Conservation (phyloP, 2,888 invertebrate genomes). For the Drosophila monieri region DNA sequence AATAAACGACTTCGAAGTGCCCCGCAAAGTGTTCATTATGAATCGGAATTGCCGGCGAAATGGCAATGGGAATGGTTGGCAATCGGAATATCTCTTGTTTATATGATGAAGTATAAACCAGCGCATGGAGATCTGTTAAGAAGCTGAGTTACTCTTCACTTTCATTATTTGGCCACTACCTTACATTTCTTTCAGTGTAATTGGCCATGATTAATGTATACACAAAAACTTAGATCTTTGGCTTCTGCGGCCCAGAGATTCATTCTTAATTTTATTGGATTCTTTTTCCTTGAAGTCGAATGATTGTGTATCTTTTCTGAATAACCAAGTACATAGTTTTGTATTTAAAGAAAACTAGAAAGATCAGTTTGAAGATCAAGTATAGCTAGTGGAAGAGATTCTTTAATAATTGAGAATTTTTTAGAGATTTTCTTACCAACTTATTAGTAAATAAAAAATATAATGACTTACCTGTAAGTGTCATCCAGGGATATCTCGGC, state of each 20-base stretch:
- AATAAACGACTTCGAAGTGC: constrained; percentile 71
- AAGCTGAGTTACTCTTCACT: not conserved
- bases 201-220: constrained; percentile 23
- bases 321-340: not conserved
- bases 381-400: not conserved
- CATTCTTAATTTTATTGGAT: constrained; percentile 15
- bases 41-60: constrained; percentile 57
- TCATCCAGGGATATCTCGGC: constrained; percentile 98
- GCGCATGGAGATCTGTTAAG: too few species aligned
- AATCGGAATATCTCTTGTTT: constrained; percentile 75
- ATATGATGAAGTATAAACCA: constrained; percentile 47
- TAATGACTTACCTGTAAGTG: constrained; percentile 93
- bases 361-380: not conserved
- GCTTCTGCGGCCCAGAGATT: constrained; percentile 7
- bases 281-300: not conserved
- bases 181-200: constrained; percentile 4
- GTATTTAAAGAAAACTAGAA: not conserved
- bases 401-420: not conserved
- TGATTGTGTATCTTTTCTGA: not conserved
- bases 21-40: constrained; percentile 74
- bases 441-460: too few species aligned
- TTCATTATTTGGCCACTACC: constrained; percentile 11
- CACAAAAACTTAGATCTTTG: constrained; percentile 5
- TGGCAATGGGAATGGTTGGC: constrained; percentile 43
- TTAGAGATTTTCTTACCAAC: too few species aligned